These are phyloP conservation scores for Phyllotis vaccarum DNA, from an alignment of 2,797 vertebrate genomes.

Conservation along the genomic window DNA sequence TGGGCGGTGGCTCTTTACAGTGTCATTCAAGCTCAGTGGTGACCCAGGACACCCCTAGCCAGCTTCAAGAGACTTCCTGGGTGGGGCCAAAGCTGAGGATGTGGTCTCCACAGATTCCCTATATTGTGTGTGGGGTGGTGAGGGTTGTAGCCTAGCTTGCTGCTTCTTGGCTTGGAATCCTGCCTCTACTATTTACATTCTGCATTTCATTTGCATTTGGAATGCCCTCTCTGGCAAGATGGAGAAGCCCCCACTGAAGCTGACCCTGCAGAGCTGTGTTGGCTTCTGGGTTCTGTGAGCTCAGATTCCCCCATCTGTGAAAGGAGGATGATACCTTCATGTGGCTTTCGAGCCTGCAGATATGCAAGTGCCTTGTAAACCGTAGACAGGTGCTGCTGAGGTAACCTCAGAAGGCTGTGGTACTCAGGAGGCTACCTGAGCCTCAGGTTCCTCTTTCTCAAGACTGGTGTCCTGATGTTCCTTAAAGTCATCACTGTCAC, in stretches of 20 bases:
- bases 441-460: not conserved
- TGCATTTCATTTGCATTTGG: not conserved
- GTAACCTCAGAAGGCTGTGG: not conserved
- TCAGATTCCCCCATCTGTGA: not conserved
- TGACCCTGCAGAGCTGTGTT: not conserved
- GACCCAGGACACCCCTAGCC: not conserved
- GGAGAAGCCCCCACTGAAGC: not conserved
- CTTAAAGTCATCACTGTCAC: not conserved
- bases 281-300: not conserved
- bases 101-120: constrained; percentile 56
- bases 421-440: not conserved
- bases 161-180: not conserved
- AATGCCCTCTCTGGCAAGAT: not conserved
- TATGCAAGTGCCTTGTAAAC: not conserved
- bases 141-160: not conserved
- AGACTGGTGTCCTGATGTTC: not conserved
- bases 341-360: not conserved
- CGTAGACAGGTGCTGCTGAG: not conserved
- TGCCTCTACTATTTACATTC: not conserved
- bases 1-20: not conserved
- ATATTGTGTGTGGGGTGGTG: accelerated
- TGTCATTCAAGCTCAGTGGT: not conserved
- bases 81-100: constrained; percentile 45
- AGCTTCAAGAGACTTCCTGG: constrained; percentile 44
- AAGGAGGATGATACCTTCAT: not conserved